phyloP scores from a whole-genome alignment of 2,797 vertebrate genomes.

The Helarctos malayanus region DNA sequence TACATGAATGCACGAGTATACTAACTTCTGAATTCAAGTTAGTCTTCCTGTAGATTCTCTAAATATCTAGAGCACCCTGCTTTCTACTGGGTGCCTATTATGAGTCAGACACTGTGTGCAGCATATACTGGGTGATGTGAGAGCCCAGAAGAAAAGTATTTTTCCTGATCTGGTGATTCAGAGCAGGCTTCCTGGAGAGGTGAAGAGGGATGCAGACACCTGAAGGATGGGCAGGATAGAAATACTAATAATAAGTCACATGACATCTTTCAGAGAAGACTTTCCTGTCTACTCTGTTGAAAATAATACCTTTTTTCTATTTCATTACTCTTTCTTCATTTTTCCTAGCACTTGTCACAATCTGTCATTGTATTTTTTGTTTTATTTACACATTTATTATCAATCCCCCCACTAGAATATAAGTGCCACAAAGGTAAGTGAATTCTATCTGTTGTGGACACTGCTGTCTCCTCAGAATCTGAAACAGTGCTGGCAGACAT shows the following conservation, averaged over 20 bases:
- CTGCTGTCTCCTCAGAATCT: background rate
- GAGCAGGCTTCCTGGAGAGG: background rate
- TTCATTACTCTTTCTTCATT: background rate
- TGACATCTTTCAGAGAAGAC: background rate
- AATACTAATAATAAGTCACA: background rate
- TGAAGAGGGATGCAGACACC: slow-evolving; percentile 29
- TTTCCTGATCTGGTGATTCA: background rate
- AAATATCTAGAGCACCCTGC: background rate
- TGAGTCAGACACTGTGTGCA: background rate
- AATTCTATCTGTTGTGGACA: slow-evolving; percentile 10
- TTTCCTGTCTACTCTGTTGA: background rate
- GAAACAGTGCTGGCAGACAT: background rate
- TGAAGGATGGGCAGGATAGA: background rate
- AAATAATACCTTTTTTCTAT: background rate
- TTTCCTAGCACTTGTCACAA: background rate
- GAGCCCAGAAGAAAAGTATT: background rate
- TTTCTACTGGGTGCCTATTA: background rate
- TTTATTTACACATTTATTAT: slow-evolving; percentile 57
- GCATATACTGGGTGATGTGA: background rate
- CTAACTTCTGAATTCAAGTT: slow-evolving; percentile 39
- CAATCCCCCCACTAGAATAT: background rate
- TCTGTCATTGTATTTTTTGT: slow-evolving; percentile 4
- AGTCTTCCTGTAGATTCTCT: background rate
- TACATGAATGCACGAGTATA: background rate
- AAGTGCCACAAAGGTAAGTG: slow-evolving; percentile 19